Percentiles rank a stretch among this genome's conserved stretches.
phyloP scores from a whole-genome alignment of 2,888 invertebrate species.

The Brenthis daphne region DNA sequence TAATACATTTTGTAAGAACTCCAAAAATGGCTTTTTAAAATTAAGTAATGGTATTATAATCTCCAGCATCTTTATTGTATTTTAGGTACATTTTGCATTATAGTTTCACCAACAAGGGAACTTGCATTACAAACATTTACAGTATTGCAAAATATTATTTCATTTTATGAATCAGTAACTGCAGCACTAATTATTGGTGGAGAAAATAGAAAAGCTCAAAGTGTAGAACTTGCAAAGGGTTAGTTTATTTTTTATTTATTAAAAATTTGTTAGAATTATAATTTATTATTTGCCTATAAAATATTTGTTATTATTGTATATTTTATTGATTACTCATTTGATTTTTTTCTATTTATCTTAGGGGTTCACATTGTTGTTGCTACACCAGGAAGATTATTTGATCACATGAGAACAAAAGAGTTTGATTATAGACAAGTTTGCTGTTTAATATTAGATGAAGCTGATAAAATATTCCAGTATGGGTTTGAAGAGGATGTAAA shows the following conservation, averaged over 20 bases:
- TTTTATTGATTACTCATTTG: not conserved
- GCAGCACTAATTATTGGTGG: slow-evolving; percentile 97
- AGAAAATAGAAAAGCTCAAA: slow-evolving; percentile 92
- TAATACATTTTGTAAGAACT: not conserved
- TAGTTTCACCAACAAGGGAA: slow-evolving; percentile 98
- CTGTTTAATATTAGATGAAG: slow-evolving; percentile 97
- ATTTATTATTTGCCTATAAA: not conserved
- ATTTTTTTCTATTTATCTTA: slow-evolving; percentile 46
- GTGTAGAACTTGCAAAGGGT: slow-evolving; percentile 90
- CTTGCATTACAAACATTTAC: slow-evolving; percentile 97
- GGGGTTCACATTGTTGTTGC: slow-evolving; percentile 95
- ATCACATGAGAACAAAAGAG: slow-evolving; percentile 95
- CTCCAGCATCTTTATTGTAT: slow-evolving; percentile 29
- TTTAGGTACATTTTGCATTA: slow-evolving; percentile 91
- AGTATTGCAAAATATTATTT: slow-evolving; percentile 93
- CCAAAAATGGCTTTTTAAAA: not conserved
- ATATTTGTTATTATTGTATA: slow-evolving; percentile 1
- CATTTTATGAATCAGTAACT: slow-evolving; percentile 88
- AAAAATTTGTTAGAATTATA: not conserved
- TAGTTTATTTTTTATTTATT: not conserved
- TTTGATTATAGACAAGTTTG: slow-evolving; percentile 95
- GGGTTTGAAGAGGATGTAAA: slow-evolving; percentile 98
- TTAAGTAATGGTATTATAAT: slow-evolving; percentile 7
- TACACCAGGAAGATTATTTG: slow-evolving; percentile 96
- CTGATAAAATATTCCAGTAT: slow-evolving; percentile 97